Percentiles rank a stretch among this genome's conserved stretches.
Conservation (phyloP, 2,113 vertebrate species). For the Megaptera novaeangliae region DNA sequence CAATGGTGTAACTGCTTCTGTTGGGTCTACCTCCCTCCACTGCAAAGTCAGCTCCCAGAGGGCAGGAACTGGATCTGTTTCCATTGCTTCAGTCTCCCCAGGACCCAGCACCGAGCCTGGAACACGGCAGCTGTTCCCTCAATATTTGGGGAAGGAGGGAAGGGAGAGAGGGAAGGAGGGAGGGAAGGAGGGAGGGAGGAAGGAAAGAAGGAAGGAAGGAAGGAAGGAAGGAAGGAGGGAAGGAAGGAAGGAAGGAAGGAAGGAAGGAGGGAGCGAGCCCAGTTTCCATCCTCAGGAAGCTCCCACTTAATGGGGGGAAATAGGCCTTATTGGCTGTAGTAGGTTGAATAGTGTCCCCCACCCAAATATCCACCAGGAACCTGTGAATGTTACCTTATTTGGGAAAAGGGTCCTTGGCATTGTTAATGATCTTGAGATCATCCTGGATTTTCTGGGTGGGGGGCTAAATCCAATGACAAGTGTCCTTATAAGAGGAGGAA, state of each 20-base stretch:
- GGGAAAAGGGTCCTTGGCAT: neutral
- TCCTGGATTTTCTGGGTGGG: neutral
- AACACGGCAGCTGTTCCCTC: rapidly evolving
- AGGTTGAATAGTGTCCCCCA: neutral
- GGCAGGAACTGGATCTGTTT: neutral
- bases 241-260: neutral
- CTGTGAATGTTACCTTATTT: neutral
- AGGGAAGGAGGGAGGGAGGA: rapidly evolving
- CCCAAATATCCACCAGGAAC: rapidly evolving
- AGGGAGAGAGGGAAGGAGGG: rapidly evolving
- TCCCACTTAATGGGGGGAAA: neutral
- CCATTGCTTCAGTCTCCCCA: neutral
- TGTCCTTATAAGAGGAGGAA: neutral
- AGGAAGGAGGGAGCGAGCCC: rapidly evolving
- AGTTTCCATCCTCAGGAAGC: neutral
- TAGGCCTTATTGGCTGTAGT: rapidly evolving
- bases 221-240: too few relatives aligned
- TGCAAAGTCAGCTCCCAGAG: neutral
- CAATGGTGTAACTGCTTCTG: rapidly evolving
- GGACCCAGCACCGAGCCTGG: neutral
- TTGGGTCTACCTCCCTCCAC: neutral
- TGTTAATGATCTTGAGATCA: neutral
- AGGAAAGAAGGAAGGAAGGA: rapidly evolving
- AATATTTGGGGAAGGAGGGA: neutral
- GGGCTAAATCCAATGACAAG: too few relatives aligned